Evolutionary conservation across 2,888 invertebrate species (phyloP).

Genomic region (Melipona beecheii): DNA sequence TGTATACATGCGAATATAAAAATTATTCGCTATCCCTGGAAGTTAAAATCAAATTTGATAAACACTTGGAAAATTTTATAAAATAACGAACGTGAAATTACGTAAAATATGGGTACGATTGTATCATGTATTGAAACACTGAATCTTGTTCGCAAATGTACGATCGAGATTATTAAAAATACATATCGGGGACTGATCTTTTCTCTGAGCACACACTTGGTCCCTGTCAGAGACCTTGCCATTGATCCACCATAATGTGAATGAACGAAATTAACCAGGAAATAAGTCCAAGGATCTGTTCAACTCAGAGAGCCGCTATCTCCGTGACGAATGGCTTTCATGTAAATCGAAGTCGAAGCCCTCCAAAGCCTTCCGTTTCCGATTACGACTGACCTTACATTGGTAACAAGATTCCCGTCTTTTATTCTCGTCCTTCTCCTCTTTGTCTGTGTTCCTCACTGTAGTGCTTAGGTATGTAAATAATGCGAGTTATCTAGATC

Average conservation of each 20-base stretch:
- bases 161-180: neutral
- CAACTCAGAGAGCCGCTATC: constrained; percentile 54
- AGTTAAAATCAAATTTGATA: too few relatives aligned
- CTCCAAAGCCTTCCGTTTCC: constrained; percentile 57
- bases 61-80: neutral
- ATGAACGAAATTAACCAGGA: constrained; percentile 64
- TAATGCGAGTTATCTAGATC: too few relatives aligned
- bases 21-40: too few relatives aligned
- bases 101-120: neutral
- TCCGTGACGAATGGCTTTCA: constrained; percentile 58
- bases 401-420: constrained; percentile 4
- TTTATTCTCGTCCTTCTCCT: too few relatives aligned
- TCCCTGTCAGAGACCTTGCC: constrained; percentile 49
- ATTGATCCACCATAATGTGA: constrained; percentile 61
- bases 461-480: neutral
- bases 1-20: too few relatives aligned
- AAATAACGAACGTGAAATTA: neutral
- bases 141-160: neutral
- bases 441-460: neutral
- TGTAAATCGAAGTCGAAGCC: constrained; percentile 48
- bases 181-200: neutral
- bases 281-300: constrained; percentile 61
- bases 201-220: neutral
- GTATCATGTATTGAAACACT: neutral
- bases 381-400: constrained; percentile 54